phyloP scores from a whole-genome alignment of 2,888 invertebrate genomes.

The Dicyrtoma fusca region DNA sequence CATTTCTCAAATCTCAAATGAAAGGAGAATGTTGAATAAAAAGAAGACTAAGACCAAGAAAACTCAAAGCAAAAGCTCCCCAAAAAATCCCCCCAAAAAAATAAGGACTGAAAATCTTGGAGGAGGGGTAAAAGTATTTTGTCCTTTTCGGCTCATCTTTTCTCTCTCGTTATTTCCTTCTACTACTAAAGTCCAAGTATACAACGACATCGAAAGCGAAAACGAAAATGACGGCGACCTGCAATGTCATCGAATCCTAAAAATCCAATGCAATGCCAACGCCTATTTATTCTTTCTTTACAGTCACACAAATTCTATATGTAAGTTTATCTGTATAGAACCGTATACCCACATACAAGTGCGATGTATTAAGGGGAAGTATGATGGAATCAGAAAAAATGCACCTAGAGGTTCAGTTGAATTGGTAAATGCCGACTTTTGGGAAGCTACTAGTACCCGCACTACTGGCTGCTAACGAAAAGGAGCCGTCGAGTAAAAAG shows the following conservation, averaged over 20 bases:
- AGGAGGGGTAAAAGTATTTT: neutral
- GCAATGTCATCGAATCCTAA: too few relatives aligned
- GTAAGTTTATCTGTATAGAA: too few relatives aligned
- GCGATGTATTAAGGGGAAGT: too few relatives aligned
- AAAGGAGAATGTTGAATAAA: conserved; percentile 12
- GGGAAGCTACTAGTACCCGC: too few relatives aligned
- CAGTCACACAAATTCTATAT: too few relatives aligned
- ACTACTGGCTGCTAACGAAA: too few relatives aligned
- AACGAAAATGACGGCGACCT: neutral
- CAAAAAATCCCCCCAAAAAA: neutral
- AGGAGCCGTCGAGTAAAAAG: neutral
- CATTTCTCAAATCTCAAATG: conserved; percentile 35
- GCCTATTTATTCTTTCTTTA: neutral
- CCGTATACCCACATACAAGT: too few relatives aligned
- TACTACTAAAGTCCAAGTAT: too few relatives aligned
- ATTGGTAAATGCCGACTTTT: too few relatives aligned
- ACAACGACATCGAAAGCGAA: neutral
- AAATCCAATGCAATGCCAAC: neutral
- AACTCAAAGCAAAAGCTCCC: neutral
- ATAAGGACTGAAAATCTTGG: neutral
- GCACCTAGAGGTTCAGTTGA: too few relatives aligned
- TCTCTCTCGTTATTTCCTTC: neutral
- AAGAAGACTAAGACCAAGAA: conserved; percentile 1
- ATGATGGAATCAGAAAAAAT: too few relatives aligned
- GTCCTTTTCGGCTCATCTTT: neutral